phyloP scores from a whole-genome alignment of 2,113 vertebrate genomes.

The Epinephelus moara region DNA sequence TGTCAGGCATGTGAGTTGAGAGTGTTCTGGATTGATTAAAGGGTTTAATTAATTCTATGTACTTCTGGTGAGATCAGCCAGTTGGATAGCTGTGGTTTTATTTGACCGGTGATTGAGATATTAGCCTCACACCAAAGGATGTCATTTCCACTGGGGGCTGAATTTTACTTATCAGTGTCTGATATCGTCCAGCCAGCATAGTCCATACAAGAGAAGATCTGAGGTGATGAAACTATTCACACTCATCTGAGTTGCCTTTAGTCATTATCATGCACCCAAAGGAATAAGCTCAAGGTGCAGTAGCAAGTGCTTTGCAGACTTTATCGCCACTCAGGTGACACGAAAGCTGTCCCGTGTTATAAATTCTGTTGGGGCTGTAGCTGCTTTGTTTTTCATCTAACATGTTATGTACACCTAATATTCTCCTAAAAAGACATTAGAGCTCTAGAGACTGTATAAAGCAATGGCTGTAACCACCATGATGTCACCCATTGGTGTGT shows the following conservation, averaged over 20 bases:
- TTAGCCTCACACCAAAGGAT: too few relatives aligned
- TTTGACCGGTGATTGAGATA: too few relatives aligned
- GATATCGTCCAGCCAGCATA: background rate
- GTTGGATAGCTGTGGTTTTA: too few relatives aligned
- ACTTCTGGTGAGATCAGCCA: too few relatives aligned
- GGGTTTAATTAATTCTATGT: too few relatives aligned
- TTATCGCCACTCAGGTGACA: background rate
- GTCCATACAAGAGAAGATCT: background rate
- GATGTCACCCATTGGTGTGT: too few relatives aligned
- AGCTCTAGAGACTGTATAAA: background rate
- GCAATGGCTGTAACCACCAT: too few relatives aligned
- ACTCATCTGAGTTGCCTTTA: background rate
- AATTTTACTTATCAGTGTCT: too few relatives aligned
- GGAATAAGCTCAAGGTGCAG: background rate
- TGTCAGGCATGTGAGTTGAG: background rate
- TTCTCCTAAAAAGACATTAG: background rate
- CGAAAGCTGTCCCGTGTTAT: background rate
- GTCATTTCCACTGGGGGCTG: too few relatives aligned
- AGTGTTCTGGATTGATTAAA: slow-evolving; percentile 17
- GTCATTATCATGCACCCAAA: background rate
- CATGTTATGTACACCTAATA: background rate
- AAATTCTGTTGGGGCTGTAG: background rate
- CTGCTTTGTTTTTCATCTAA: background rate
- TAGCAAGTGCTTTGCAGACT: background rate
- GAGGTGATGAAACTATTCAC: background rate